Conservation (phyloP, 2,888 invertebrate genomes). For the Octodonta nipae region DNA sequence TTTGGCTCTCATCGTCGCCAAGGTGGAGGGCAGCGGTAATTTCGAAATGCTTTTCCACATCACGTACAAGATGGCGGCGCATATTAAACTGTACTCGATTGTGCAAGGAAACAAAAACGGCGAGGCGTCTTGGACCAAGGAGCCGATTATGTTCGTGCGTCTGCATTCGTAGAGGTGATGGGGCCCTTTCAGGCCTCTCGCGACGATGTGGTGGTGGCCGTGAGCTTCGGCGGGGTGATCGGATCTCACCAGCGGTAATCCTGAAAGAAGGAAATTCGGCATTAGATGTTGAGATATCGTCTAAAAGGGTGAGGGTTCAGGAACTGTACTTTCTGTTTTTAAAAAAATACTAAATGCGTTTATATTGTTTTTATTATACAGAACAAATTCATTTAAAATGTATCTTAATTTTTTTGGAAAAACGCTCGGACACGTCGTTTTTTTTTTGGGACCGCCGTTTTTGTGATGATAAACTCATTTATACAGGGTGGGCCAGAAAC, state of each 20-base stretch:
- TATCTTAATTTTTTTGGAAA: too few species aligned
- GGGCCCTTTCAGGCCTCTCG: conserved; percentile 70
- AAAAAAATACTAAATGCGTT: too few species aligned
- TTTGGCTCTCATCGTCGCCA: conserved; percentile 17
- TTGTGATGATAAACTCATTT: too few species aligned
- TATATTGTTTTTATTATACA: too few species aligned
- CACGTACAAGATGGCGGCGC: conserved; percentile 88
- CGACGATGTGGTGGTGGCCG: conserved; percentile 54
- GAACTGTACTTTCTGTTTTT: too few species aligned
- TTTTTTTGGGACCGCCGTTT: too few species aligned
- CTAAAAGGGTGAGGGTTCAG: background rate
- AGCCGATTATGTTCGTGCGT: conserved; percentile 79
- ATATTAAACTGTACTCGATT: conserved; percentile 91
- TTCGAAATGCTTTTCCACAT: conserved; percentile 88
- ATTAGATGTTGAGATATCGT: background rate
- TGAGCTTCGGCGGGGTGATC: conserved; percentile 31
- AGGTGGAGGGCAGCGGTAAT: conserved; percentile 33
- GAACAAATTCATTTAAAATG: too few species aligned
- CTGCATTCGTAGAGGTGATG: conserved; percentile 81
- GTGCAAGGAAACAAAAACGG: conserved; percentile 82
- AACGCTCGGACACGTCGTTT: too few species aligned
- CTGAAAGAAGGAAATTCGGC: conserved; percentile 10
- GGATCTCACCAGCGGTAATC: conserved; percentile 26
- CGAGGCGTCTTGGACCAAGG: conserved; percentile 39
- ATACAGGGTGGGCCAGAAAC: too few species aligned